Evolutionary conservation across 2,113 vertebrate species (phyloP).

Genomic region (Chaetura pelagica): DNA sequence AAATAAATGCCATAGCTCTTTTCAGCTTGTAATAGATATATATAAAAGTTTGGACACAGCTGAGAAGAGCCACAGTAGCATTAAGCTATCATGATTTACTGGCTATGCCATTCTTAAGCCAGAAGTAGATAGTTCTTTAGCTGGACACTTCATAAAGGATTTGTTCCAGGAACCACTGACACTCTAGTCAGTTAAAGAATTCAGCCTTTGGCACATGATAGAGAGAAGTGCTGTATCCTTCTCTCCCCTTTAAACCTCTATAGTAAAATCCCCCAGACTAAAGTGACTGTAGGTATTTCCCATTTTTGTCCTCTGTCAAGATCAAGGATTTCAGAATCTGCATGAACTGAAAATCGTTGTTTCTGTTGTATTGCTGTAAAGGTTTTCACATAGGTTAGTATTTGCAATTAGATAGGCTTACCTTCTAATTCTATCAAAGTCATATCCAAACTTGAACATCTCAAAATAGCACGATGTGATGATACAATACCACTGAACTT

Average conservation of each 20-base stretch:
- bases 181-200: not conserved
- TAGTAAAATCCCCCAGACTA: not conserved
- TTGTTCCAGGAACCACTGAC: not conserved
- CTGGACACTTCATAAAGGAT: not conserved
- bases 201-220: fast-evolving
- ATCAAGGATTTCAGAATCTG: not conserved
- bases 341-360: not conserved
- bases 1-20: not conserved
- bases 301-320: not conserved
- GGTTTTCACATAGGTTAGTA: not conserved
- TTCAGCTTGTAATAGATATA: not conserved
- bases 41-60: not conserved
- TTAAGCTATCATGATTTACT: not conserved
- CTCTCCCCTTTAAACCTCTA: not conserved
- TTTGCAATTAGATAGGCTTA: not conserved
- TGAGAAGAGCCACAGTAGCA: not conserved
- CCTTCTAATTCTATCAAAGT: not conserved
- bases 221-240: not conserved
- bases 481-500: not conserved
- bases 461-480: not conserved
- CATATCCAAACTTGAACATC: not conserved
- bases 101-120: not conserved
- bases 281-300: not conserved
- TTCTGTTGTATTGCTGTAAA: not conserved
- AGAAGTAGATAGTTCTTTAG: not conserved